phyloP scores from a whole-genome alignment of 2,113 vertebrate genomes.

The Heterochromis multidens region DNA sequence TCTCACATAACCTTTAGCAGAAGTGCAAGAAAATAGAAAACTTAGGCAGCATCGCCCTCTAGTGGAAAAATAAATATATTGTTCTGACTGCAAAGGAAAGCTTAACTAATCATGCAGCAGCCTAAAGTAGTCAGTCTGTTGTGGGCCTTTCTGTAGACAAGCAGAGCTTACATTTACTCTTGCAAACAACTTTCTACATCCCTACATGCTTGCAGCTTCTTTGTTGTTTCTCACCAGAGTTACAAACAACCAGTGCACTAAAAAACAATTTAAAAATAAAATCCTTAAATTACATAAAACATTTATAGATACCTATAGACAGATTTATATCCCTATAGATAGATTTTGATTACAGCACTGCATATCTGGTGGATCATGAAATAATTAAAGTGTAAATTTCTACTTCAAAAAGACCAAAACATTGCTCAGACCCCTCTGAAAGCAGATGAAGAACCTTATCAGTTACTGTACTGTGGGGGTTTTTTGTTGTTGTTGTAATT shows the following conservation, averaged over 20 bases:
- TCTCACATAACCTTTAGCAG: background rate
- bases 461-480: background rate
- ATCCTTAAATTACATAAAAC: background rate
- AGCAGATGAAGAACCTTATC: background rate
- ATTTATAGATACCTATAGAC: background rate
- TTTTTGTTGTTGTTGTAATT: background rate
- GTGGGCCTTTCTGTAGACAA: background rate
- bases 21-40: background rate
- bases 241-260: background rate
- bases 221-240: background rate
- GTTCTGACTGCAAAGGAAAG: background rate
- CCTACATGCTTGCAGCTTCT: background rate
- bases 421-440: background rate
- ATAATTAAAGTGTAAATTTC: background rate
- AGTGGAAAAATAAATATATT: conserved; percentile 27
- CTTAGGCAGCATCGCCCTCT: conserved; percentile 52
- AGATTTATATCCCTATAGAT: background rate
- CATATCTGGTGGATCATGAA: background rate
- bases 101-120: background rate
- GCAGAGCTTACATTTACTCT: background rate
- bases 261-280: background rate
- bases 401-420: background rate
- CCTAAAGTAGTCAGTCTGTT: background rate
- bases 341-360: background rate
- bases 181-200: background rate